Evolutionary conservation across 2,888 invertebrate species (phyloP), one percentile per base, ranked within the genome.

Genomic region (Ochropacha duplaris): DNA sequence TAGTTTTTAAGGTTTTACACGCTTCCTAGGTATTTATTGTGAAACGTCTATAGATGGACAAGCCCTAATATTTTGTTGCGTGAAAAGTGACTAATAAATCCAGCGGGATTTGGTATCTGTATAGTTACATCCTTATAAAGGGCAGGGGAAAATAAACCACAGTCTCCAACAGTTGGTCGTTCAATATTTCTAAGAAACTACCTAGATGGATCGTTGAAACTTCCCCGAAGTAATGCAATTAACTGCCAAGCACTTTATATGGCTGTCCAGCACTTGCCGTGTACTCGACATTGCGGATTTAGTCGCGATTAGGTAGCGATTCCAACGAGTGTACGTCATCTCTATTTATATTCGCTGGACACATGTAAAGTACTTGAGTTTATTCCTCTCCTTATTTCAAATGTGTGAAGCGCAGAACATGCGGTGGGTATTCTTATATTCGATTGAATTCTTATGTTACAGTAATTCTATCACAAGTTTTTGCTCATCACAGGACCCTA

Each of bases 301-400:
- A 69, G 61, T 54, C 61, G 49, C 56, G 64, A 68, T 76, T 55
- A 59, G 62, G 59, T 58, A 57, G 55, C 58, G 62, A 70, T 72
- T 71, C 68, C 69, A 67, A 64, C 56, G 55, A 57, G 59, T 44
- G 26, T 54, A 61, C 62, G 65, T 76, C 76, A 77, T 62, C 31
- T 61, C 62, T 76, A 74, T 75, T 72, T 71, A 61, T 68, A 71
- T 54, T 55, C 50, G 34, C 60, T 54, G 60, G 64, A 59, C 61
- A 57, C 59, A 59, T 64, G 59, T 60, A 28, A 19, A 28, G 50
- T 50, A 22, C 49, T 11, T n/a, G 44, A 50, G 50, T 50, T 50
- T 50, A 50, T 50, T 50, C 22, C 50, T n/a, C 26, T 50, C 22
- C 44, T 9, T 19, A 24, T 26, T 24, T 12, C n/a, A 26, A 49